phyloP scores from a whole-genome alignment of 2,113 vertebrate species.

The Ifrita kowaldi region DNA sequence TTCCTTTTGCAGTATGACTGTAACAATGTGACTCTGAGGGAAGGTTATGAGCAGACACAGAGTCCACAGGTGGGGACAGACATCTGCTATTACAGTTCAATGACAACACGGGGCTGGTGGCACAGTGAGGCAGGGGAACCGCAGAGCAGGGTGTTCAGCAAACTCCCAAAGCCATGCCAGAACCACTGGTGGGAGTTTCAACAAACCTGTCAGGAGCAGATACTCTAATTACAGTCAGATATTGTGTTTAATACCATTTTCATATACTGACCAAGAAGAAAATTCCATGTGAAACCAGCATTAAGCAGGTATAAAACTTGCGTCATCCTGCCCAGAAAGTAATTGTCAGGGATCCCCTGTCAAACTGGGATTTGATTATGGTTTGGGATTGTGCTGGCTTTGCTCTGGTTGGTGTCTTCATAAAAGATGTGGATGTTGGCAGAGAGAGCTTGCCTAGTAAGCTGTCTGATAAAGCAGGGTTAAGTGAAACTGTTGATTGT shows the following conservation, averaged over 20 bases:
- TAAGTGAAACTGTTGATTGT: neutral
- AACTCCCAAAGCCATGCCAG: neutral
- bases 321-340: neutral
- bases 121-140: neutral
- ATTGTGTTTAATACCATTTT: neutral
- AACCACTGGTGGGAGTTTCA: neutral
- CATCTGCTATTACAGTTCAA: neutral
- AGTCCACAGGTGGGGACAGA: neutral
- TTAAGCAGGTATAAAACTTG: neutral
- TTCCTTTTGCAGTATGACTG: neutral
- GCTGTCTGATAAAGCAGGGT: neutral
- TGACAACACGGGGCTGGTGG: neutral
- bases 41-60: neutral
- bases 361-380: neutral
- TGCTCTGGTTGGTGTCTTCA: neutral
- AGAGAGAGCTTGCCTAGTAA: neutral
- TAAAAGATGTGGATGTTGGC: neutral
- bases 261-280: neutral
- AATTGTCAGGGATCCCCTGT: neutral
- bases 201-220: neutral
- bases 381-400: neutral
- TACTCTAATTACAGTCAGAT: neutral
- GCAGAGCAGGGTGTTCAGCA: neutral
- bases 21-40: neutral
- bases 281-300: neutral